Evolutionary conservation across 2,113 vertebrate species (phyloP).

Genomic region (Chloroceryle aenea): DNA sequence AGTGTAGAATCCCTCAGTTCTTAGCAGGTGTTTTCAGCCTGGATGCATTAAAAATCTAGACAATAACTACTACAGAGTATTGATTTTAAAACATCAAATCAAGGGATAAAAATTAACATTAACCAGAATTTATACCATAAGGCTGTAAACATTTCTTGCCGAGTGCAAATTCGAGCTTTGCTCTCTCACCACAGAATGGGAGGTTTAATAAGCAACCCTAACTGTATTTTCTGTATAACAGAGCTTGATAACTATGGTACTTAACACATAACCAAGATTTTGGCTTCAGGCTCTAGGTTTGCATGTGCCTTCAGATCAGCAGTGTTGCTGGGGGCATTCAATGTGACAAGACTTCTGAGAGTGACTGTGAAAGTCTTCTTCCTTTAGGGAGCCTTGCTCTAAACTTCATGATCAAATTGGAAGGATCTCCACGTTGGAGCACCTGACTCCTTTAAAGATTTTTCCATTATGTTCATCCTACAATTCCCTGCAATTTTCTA

Average conservation of each 20-base stretch:
- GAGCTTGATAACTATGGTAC: neutral
- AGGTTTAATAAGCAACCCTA: neutral
- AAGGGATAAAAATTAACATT: conserved; percentile 14
- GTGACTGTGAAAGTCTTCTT: neutral
- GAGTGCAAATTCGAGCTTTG: neutral
- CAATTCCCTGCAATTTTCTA: neutral
- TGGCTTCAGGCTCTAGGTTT: neutral
- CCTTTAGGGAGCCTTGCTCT: neutral
- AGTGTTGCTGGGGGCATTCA: neutral
- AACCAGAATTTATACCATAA: neutral
- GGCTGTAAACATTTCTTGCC: neutral
- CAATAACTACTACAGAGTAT: neutral
- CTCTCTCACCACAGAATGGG: neutral
- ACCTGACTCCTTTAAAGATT: neutral
- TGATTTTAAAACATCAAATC: conserved; percentile 1
- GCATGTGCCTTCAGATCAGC: neutral
- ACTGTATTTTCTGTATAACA: neutral
- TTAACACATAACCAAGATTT: neutral
- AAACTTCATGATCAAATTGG: neutral
- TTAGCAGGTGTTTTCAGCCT: neutral
- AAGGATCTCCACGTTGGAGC: neutral
- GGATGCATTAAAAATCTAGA: neutral
- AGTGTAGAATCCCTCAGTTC: neutral
- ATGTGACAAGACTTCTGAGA: neutral
- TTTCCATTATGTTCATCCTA: neutral